Percentiles rank a stretch among this genome's conserved stretches.
These are phyloP conservation scores for Saguinus midas DNA, from an alignment of 2,113 vertebrate species.

Conservation along the genomic window DNA sequence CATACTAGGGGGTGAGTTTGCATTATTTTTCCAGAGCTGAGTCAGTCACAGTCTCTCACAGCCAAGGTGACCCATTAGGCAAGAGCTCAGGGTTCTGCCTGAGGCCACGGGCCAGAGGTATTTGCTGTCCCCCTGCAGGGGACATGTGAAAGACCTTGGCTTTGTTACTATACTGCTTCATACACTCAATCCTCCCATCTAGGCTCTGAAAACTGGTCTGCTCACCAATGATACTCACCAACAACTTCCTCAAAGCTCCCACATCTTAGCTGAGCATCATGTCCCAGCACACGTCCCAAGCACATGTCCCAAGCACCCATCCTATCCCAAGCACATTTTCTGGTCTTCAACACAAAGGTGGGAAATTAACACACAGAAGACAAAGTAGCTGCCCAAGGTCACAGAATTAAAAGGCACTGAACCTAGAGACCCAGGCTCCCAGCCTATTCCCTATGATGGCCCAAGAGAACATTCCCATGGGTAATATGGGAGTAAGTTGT, in stretches of 20 bases:
- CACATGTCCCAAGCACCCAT: neutral
- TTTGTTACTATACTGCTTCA: neutral
- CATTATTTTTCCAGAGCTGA: neutral
- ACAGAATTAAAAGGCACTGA: neutral
- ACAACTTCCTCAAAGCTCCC: neutral
- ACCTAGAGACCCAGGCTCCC: neutral
- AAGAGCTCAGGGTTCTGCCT: neutral
- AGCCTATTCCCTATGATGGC: neutral
- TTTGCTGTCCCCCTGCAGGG: neutral
- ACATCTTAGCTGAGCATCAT: neutral
- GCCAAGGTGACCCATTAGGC: neutral
- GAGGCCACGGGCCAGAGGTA: neutral
- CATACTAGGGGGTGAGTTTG: accelerated
- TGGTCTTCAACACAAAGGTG: neutral
- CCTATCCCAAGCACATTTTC: neutral
- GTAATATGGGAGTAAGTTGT: accelerated
- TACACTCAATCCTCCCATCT: neutral
- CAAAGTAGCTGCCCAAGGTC: neutral
- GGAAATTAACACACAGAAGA: neutral
- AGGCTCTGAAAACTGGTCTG: neutral
- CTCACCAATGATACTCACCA: neutral
- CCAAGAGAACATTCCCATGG: accelerated
- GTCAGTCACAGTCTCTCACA: neutral
- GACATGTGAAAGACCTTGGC: neutral
- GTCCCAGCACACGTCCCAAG: neutral